Evolutionary conservation across 2,113 vertebrate species (phyloP).

Genomic region (Bubo scandiacus): DNA sequence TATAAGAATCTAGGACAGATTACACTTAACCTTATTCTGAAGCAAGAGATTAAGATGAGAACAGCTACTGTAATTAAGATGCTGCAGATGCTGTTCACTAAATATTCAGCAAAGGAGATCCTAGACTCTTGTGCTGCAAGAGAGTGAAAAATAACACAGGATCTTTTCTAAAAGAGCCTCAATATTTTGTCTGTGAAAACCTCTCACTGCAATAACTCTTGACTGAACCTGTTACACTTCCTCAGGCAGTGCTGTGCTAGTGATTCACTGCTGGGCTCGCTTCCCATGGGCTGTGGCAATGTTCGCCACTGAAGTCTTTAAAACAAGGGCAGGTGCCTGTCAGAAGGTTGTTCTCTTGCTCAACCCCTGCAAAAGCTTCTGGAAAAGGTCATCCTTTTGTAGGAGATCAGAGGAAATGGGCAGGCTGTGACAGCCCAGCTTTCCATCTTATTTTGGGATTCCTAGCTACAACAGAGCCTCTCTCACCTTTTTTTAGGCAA

Average conservation of each 20-base stretch:
- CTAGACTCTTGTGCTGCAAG: background rate
- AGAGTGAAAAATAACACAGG: background rate
- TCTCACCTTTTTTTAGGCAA: background rate
- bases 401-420: background rate
- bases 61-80: slow-evolving; percentile 71
- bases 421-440: background rate
- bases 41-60: slow-evolving; percentile 69
- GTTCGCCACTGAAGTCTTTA: background rate
- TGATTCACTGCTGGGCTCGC: background rate
- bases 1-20: slow-evolving; percentile 84
- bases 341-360: background rate
- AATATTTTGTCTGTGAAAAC: background rate
- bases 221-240: background rate
- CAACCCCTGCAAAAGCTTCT: background rate
- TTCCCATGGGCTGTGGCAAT: background rate
- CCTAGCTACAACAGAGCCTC: background rate
- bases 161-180: background rate
- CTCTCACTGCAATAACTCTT: background rate
- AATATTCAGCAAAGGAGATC: slow-evolving; percentile 27
- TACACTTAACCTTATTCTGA: slow-evolving; percentile 77
- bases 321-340: background rate
- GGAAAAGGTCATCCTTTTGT: background rate
- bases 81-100: slow-evolving; percentile 68
- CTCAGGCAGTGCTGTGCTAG: background rate
- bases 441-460: background rate